These are phyloP conservation scores for Aphodius granarius DNA, from an alignment of 2,888 invertebrate genomes.

Conservation along the genomic window DNA sequence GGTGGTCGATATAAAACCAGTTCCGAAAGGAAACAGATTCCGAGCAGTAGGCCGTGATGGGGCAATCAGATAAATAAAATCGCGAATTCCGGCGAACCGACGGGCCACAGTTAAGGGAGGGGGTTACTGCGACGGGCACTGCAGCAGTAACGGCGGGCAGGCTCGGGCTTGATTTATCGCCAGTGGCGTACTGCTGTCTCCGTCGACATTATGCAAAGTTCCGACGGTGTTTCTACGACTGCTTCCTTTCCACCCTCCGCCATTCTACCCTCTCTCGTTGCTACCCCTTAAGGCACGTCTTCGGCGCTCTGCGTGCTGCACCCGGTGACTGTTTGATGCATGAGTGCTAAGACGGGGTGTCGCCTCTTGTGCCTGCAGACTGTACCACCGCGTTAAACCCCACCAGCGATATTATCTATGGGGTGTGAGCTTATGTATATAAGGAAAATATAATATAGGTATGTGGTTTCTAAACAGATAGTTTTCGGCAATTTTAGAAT, in stretches of 20 bases:
- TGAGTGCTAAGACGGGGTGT: background rate
- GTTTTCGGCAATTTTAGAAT: too few species aligned
- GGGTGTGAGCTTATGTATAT: background rate
- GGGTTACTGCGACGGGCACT: slow-evolving; percentile 22
- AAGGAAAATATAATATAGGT: too few species aligned
- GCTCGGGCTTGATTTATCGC: slow-evolving; percentile 49
- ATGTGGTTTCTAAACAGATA: too few species aligned
- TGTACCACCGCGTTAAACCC: background rate
- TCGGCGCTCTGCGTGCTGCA: background rate
- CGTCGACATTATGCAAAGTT: slow-evolving; percentile 56
- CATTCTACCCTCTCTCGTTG: slow-evolving; percentile 31
- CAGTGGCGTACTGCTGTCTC: slow-evolving; percentile 53
- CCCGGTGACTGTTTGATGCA: slow-evolving; percentile 25
- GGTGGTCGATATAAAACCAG: slow-evolving; percentile 18
- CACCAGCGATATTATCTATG: background rate
- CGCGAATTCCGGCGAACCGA: slow-evolving; percentile 23
- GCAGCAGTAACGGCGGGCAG: slow-evolving; percentile 14
- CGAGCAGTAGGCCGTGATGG: slow-evolving; percentile 26
- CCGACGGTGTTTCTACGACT: slow-evolving; percentile 46
- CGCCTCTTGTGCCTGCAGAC: background rate
- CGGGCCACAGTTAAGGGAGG: background rate
- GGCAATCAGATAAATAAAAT: slow-evolving; percentile 31
- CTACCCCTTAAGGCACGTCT: background rate
- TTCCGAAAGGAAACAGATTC: slow-evolving; percentile 20
- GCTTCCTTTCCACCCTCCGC: slow-evolving; percentile 39